Percentiles rank a stretch among this genome's conserved stretches.
phyloP scores from a whole-genome alignment of 1,140 invertebrate species.

The Elysia chlorotica region DNA sequence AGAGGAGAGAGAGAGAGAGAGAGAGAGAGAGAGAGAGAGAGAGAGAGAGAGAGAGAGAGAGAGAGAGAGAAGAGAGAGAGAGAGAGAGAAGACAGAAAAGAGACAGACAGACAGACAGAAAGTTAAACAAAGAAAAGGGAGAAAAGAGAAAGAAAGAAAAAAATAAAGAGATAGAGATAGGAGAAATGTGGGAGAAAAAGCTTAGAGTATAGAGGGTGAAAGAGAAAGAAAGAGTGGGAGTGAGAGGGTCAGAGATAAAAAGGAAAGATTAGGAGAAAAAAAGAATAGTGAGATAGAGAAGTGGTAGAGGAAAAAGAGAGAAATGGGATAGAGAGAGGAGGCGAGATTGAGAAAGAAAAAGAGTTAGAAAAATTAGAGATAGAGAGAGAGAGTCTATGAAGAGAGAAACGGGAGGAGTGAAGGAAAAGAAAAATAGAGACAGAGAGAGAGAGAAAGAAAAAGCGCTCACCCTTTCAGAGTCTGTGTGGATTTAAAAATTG shows the following conservation, averaged over 20 bases:
- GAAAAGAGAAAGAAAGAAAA: neutral
- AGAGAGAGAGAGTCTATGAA: neutral
- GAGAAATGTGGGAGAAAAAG: neutral
- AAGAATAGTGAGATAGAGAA: neutral
- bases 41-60: neutral
- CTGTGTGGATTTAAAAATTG: no score
- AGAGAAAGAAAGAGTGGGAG: neutral
- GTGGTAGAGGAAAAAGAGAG: neutral
- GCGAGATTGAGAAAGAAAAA: neutral
- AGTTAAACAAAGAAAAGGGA: constrained; percentile 1
- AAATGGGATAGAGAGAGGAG: neutral
- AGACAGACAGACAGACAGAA: constrained; percentile 6
- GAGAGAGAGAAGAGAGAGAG: neutral
- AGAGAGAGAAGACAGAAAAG: neutral
- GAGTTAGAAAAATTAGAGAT: neutral
- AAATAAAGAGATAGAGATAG: neutral
- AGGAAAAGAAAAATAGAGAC: neutral
- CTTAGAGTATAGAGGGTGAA: neutral
- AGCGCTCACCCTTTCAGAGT: no score
- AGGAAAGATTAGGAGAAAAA: neutral
- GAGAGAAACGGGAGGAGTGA: neutral
- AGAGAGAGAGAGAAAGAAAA: neutral
- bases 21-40: neutral
- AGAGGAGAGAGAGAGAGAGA: neutral
- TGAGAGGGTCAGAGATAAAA: neutral